Evolutionary conservation across 2,888 invertebrate genomes (phyloP), one percentile per base, ranked within the genome.

Genomic region (Eristalis intricaria): DNA sequence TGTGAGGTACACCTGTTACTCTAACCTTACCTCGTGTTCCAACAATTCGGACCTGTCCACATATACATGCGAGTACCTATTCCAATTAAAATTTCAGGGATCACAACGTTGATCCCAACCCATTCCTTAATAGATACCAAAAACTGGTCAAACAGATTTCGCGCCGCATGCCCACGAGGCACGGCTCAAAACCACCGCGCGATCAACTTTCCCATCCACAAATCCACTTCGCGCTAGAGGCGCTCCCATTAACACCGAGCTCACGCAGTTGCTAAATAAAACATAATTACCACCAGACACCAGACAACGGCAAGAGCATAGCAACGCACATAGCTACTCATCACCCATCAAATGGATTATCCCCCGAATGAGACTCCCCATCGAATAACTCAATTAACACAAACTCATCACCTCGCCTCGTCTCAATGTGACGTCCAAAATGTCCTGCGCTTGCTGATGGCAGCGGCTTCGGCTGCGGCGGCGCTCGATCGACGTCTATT

Each of bases 401-500:
- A 64, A 11, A 43, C 65, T 69, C 68, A 73, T 23, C 73, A 29
- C 74, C 32, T 32, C 11, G 29, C 50, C 73, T 29, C 77, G 74
- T 60, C 71, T 80, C 75, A 76, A 84, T 84, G 60, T 82, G 85
- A 82, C 69, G 74, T 78, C 82, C 63, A 78, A 50, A 74, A 86
- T 82, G 56, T 82, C 82, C 82, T 86, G 82, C 64, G 82, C 69
- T 75, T 43, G 56, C 74, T 8, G 8, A 32, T 10, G 8, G 32
- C 4, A 0, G 4, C 78, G 82, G 38, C 38, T 38, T 2, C n/a
- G 43, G 1, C 32, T 32, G 19, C n/a, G 19, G 43, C 50, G 50
- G 87, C 87, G 87, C 87, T 87, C 71, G 32, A 23, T 60, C 60
- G 63, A 79, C n/a, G 15, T 79, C 87, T 84, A 79, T 87, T 79